phyloP scores from a whole-genome alignment of 1,140 invertebrate species.

The Uloborus diversus region DNA sequence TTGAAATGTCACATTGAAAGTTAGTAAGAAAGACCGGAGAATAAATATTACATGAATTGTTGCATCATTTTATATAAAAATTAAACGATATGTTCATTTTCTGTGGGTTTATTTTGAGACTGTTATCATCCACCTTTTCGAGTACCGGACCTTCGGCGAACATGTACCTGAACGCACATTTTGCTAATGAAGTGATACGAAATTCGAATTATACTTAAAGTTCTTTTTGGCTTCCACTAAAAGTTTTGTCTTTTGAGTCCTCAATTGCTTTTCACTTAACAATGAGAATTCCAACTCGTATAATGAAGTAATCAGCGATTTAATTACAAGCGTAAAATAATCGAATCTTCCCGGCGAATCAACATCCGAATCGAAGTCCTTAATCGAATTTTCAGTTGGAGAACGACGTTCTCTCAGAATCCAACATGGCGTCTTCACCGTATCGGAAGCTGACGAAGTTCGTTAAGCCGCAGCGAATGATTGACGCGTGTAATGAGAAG shows the following conservation, averaged over 20 bases:
- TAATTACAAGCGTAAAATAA: constrained; percentile 25
- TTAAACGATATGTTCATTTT: too few relatives aligned
- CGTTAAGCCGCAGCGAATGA: constrained; percentile 28
- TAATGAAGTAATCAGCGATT: constrained; percentile 38
- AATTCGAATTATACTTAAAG: neutral
- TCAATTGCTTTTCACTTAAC: constrained; percentile 35
- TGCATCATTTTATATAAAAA: too few relatives aligned
- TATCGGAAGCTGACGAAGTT: constrained; percentile 13
- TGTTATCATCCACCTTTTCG: too few relatives aligned
- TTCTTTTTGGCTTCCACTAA: too few relatives aligned
- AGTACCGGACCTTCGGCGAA: too few relatives aligned
- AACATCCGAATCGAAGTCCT: constrained; percentile 19
- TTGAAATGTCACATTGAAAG: too few relatives aligned
- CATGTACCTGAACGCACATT: too few relatives aligned
- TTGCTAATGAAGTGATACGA: too few relatives aligned
- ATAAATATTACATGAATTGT: too few relatives aligned
- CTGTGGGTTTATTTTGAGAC: too few relatives aligned
- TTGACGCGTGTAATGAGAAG: constrained; percentile 42
- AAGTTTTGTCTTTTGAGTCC: too few relatives aligned
- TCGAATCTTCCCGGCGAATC: constrained; percentile 22
- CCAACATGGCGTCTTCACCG: constrained; percentile 28
- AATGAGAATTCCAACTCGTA: neutral
- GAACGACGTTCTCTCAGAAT: neutral
- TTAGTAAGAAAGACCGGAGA: too few relatives aligned
- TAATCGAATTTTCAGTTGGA: constrained; percentile 41